Percentiles rank a stretch among this genome's conserved stretches.
Conservation (phyloP, 2,113 vertebrate species). For the Gopherus evgoodei region DNA sequence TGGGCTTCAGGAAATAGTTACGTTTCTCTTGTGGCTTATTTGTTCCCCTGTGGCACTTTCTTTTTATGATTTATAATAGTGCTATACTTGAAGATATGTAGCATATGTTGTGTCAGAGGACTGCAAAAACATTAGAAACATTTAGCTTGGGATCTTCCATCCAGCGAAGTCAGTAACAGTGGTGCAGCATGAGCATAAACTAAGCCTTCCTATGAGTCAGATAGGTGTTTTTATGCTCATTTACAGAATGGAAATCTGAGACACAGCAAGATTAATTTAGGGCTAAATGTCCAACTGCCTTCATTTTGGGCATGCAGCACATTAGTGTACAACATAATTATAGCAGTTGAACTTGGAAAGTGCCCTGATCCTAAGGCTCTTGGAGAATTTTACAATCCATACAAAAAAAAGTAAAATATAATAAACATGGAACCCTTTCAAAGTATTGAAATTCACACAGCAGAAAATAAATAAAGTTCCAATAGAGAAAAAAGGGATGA, state of each 20-base stretch:
- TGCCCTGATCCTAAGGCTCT: neutral
- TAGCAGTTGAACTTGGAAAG: neutral
- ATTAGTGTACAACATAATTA: neutral
- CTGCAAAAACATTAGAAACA: neutral
- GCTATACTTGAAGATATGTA: neutral
- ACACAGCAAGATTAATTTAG: neutral
- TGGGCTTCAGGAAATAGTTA: neutral
- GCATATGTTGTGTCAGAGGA: neutral
- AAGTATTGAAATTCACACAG: neutral
- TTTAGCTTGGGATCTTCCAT: fast-evolving
- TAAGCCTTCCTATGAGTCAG: neutral
- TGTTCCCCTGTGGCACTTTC: neutral
- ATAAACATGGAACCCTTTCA: neutral
- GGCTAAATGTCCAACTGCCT: neutral
- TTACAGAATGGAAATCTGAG: neutral
- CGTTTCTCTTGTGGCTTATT: fast-evolving
- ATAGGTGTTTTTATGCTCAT: neutral
- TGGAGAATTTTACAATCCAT: neutral
- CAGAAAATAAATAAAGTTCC: neutral
- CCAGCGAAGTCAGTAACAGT: neutral
- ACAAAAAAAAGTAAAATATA: neutral
- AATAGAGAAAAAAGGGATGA: neutral
- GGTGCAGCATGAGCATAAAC: neutral
- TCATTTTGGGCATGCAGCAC: neutral
- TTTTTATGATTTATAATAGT: neutral